Evolutionary conservation across 2,888 invertebrate genomes (phyloP).

Genomic region (Tachina lurida): DNA sequence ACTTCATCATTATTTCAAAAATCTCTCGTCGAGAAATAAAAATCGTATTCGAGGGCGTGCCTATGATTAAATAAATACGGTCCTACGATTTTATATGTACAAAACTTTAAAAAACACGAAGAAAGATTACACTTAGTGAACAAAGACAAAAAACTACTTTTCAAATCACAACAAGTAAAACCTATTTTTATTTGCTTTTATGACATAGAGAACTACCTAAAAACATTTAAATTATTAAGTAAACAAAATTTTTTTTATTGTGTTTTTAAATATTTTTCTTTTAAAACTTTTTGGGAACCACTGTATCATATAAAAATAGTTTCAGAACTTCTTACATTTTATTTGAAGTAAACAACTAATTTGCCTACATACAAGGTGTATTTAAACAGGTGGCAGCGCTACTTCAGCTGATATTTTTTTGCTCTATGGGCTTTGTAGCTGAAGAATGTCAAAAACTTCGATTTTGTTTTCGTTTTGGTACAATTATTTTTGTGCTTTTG

Average conservation of each 20-base stretch:
- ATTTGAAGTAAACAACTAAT: conserved; percentile 23
- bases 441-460: too few relatives aligned
- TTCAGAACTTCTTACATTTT: conserved; percentile 18
- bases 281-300: neutral
- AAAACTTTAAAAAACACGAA: too few relatives aligned
- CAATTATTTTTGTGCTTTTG: too few relatives aligned
- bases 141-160: too few relatives aligned
- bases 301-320: conserved; percentile 6
- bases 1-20: conserved; percentile 42
- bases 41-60: conserved; percentile 40
- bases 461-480: too few relatives aligned
- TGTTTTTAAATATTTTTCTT: neutral
- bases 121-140: too few relatives aligned
- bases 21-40: conserved; percentile 27
- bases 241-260: neutral
- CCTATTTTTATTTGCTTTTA: conserved; percentile 19
- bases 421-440: too few relatives aligned
- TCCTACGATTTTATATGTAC: too few relatives aligned
- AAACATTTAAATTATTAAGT: conserved; percentile 5
- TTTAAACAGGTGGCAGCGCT: too few relatives aligned
- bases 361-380: conserved; percentile 12
- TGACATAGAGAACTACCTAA: conserved; percentile 25
- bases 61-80: too few relatives aligned
- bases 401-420: too few relatives aligned
- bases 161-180: too few relatives aligned